Evolutionary conservation across 2,797 vertebrate species (phyloP).

Genomic region (Acanthiza pusilla): DNA sequence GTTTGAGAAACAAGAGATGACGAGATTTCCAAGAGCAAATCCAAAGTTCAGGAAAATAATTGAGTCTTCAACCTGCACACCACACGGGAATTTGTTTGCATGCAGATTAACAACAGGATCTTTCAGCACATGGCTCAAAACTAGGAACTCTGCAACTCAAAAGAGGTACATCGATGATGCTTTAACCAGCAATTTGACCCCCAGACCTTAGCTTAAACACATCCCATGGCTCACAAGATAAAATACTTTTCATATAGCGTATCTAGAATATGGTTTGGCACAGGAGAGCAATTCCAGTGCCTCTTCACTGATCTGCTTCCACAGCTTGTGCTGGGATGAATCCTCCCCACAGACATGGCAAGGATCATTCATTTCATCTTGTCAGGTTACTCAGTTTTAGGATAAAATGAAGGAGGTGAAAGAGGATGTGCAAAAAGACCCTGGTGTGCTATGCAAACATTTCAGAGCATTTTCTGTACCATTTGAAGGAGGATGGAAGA

Average conservation of each 20-base stretch:
- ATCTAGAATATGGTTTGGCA: neutral
- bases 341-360: neutral
- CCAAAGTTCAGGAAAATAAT: neutral
- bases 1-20: neutral
- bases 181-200: neutral
- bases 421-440: slow-evolving; percentile 3
- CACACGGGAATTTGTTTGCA: neutral
- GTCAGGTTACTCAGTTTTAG: neutral
- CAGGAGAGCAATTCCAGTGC: neutral
- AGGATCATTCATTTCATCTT: neutral
- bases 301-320: neutral
- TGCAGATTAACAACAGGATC: neutral
- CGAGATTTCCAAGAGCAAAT: neutral
- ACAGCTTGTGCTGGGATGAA: neutral
- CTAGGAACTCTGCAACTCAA: neutral
- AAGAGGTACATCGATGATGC: neutral
- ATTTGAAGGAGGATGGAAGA: neutral
- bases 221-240: neutral
- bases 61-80: neutral
- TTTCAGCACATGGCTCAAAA: neutral
- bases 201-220: neutral
- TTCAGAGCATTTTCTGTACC: neutral
- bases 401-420: neutral
- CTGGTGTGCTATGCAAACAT: neutral
- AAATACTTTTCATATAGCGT: neutral